A percentile compares a stretch with the other conserved stretches of the same genome.
Conservation (phyloP, 1,140 invertebrate species). For the Pollicipes pollicipes region DNA sequence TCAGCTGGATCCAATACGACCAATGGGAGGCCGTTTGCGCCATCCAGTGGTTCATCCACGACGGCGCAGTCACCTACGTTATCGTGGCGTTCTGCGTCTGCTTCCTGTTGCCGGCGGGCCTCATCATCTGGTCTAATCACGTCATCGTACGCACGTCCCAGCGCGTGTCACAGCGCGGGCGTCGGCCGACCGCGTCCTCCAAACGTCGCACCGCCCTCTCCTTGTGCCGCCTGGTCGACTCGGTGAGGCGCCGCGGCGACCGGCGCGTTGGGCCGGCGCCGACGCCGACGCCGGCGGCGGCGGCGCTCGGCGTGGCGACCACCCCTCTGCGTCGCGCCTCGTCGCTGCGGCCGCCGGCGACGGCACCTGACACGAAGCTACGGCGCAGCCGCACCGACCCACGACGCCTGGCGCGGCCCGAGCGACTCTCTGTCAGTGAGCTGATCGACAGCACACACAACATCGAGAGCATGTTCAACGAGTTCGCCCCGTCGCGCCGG, state of each 20-base stretch:
- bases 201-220: background rate
- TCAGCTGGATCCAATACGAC: conserved; percentile 26
- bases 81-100: conserved; percentile 24
- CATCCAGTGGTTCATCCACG: conserved; percentile 24
- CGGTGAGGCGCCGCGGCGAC: background rate
- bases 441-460: too few species aligned
- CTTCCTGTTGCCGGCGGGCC: conserved; percentile 23
- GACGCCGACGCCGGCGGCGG: background rate
- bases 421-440: too few species aligned
- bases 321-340: too few species aligned
- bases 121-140: conserved; percentile 22
- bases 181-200: background rate
- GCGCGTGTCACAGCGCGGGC: background rate
- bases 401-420: too few species aligned
- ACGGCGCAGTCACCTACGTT: conserved; percentile 22
- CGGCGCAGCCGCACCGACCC: too few species aligned
- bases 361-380: too few species aligned
- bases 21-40: conserved; percentile 28
- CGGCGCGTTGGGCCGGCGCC: background rate
- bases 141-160: conserved; percentile 17
- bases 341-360: too few species aligned
- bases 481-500: too few species aligned
- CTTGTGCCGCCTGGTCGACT: background rate
- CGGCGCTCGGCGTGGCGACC: too few species aligned
- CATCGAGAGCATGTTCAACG: too few species aligned